Conservation (phyloP, 2,888 invertebrate species). For the Meteorus cinctellus region DNA sequence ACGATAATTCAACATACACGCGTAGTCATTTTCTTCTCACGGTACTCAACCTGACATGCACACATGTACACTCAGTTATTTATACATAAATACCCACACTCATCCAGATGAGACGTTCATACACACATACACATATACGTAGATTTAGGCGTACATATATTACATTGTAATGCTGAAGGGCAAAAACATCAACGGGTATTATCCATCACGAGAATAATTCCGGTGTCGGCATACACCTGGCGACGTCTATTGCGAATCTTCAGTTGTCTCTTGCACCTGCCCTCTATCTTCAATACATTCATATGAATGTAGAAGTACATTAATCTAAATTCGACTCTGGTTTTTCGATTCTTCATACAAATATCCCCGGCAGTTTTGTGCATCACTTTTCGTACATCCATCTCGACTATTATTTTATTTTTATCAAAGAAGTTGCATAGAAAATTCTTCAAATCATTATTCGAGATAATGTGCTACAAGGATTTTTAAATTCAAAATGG, state of each 20-base stretch:
- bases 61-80: not conserved
- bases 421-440: no score
- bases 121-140: not conserved
- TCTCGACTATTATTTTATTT: no score
- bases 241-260: conserved; percentile 19
- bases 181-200: not conserved
- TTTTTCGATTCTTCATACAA: no score
- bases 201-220: conserved; percentile 10
- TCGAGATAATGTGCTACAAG: no score
- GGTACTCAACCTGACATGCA: not conserved
- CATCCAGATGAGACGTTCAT: not conserved
- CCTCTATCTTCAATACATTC: not conserved
- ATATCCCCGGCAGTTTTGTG: no score
- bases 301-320: no score
- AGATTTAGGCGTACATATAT: conserved; percentile 7
- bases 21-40: conserved; percentile 6
- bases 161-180: conserved; percentile 5
- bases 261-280: conserved; percentile 27
- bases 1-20: conserved; percentile 27
- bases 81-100: not conserved
- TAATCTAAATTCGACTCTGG: no score
- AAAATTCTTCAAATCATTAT: no score
- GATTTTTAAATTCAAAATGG: no score
- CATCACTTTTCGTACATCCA: no score
- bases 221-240: conserved; percentile 13